Evolutionary conservation across 2,113 vertebrate genomes (phyloP).

Genomic region (Gasterosteus nipponicus): DNA sequence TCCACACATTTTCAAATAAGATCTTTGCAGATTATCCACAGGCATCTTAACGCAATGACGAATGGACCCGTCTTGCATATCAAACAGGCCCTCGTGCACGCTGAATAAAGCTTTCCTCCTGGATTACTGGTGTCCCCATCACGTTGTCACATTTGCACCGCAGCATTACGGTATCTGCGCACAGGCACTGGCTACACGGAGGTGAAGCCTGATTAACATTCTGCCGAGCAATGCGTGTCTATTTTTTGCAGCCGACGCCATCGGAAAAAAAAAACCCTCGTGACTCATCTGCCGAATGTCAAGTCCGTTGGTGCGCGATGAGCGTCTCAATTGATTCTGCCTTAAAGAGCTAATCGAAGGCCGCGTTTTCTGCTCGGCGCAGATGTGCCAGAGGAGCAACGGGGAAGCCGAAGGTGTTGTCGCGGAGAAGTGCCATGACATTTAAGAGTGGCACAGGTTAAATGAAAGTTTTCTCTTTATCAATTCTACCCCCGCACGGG

Average conservation of each 20-base stretch:
- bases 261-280: constrained; percentile 25
- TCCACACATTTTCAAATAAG: too few relatives aligned
- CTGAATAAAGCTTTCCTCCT: background rate
- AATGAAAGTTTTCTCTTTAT: constrained; percentile 4
- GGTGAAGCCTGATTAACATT: constrained; percentile 11
- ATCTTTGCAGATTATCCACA: background rate
- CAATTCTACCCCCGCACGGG: background rate
- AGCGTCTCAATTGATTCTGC: constrained; percentile 25
- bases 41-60: background rate
- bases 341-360: constrained; percentile 33
- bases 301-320: constrained; percentile 11
- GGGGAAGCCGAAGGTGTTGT: background rate
- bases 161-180: constrained; percentile 13
- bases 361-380: constrained; percentile 5
- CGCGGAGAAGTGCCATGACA: background rate
- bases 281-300: constrained; percentile 58
- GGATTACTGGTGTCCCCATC: constrained; percentile 1
- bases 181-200: background rate
- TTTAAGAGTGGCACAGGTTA: background rate
- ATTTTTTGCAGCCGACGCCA: constrained; percentile 21
- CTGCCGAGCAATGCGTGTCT: constrained; percentile 36
- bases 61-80: constrained; percentile 6
- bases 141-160: constrained; percentile 16
- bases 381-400: constrained; percentile 16
- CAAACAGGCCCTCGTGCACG: background rate